phyloP scores from a whole-genome alignment of 2,888 invertebrate species.

The Girardia tigrina region DNA sequence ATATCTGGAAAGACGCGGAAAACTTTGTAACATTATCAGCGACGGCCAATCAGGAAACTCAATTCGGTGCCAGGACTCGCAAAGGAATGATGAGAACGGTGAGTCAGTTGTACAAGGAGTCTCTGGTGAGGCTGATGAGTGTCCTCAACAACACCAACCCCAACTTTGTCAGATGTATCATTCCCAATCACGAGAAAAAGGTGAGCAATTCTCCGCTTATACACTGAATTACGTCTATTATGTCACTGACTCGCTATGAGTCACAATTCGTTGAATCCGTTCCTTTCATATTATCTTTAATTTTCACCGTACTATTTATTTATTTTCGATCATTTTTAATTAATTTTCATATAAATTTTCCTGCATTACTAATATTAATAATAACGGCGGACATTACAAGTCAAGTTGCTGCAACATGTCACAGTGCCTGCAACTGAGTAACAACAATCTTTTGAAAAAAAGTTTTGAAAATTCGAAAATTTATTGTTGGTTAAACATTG shows the following conservation, averaged over 20 bases:
- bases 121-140: slow-evolving; percentile 80
- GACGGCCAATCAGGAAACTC: slow-evolving; percentile 70
- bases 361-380: too few species aligned
- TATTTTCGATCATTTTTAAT: too few species aligned
- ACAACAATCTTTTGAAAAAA: too few species aligned
- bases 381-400: too few species aligned
- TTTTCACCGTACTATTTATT: slow-evolving; percentile 23
- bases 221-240: too few species aligned
- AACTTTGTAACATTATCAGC: slow-evolving; percentile 85
- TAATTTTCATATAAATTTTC: slow-evolving; percentile 26
- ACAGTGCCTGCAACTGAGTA: too few species aligned
- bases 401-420: too few species aligned
- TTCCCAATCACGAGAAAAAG: slow-evolving; percentile 97
- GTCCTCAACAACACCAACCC: slow-evolving; percentile 88
- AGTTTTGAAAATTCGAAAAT: too few species aligned
- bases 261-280: too few species aligned
- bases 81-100: slow-evolving; percentile 96
- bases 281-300: too few species aligned
- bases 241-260: too few species aligned
- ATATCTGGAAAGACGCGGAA: slow-evolving; percentile 94
- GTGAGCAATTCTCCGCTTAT: slow-evolving; percentile 39
- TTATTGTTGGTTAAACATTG: too few species aligned
- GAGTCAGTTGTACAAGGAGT: slow-evolving; percentile 95
- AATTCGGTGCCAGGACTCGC: slow-evolving; percentile 61
- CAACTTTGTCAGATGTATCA: slow-evolving; percentile 97